Evolutionary conservation across 2,888 invertebrate genomes (phyloP), one percentile per base, ranked within the genome.

Genomic region (Platycnemis pennipes): DNA sequence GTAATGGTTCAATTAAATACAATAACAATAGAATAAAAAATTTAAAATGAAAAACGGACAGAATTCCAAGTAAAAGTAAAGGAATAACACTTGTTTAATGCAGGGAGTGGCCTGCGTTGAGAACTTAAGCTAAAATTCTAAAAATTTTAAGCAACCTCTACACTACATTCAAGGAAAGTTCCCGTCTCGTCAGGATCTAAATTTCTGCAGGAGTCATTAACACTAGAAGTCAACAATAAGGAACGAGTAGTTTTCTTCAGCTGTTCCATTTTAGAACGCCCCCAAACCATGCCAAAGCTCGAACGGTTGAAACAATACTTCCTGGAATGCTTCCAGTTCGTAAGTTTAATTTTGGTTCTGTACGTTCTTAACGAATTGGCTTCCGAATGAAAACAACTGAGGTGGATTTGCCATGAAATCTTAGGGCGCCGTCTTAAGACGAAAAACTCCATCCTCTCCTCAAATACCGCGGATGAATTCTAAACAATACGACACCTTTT

Each of bases 281-380:
- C 13, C n/a, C 0, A 16, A 77, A 77, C 45, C n/a, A 63, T 63
- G 91, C 91, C 91, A 91, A 44, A 91, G 31, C 91, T 63, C 22
- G 63, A 91, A 56, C 56, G 63, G 44, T 91, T 91, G 44, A 42
- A 91, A 91, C 69, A 63, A 91, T 44, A 44, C 63, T 45, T 44
- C 69, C 26, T 91, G 91, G 91, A 91, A 91, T 69, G 44, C 42
- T 63, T 91, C 91, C 91, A 91, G 91, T 16, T 91, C 44, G 44
- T 2, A 42, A n/a, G 63, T 63, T 63, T 91, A 91, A 91, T 91
- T 91, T 53, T 69, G 91, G 69, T 45, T 44, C 63, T 26, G 69
- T n/a, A 91, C 63, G 44, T 63, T 69, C 91, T 63, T 56, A 44
- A n/a, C 22, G 69, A n/a, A 31, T 69, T 91, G 91, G 63, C 91